phyloP scores from a whole-genome alignment of 1,140 invertebrate species.

The Octopus sinensis region DNA sequence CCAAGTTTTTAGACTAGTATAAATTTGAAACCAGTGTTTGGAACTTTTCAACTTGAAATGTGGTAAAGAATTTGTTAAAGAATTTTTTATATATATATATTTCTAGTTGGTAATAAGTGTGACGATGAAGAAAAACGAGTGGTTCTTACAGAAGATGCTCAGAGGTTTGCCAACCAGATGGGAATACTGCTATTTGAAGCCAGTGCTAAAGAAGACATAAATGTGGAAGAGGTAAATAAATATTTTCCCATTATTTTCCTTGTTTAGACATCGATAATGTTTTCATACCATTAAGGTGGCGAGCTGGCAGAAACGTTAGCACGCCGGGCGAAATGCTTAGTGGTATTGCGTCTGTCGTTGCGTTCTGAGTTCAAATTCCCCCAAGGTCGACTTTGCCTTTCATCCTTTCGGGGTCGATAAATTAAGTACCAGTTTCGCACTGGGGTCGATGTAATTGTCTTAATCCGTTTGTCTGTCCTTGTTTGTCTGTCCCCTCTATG shows the following conservation, averaged over 20 bases:
- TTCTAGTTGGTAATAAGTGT: slow-evolving; percentile 97
- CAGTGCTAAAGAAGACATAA: slow-evolving; percentile 97
- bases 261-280: background rate
- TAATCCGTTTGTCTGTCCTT: no score
- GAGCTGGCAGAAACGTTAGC: background rate
- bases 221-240: slow-evolving; percentile 88
- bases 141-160: slow-evolving; percentile 93
- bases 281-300: background rate
- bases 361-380: background rate
- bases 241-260: slow-evolving; percentile 28
- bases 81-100: background rate
- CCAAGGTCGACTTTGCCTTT: background rate
- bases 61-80: no score
- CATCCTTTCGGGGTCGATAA: background rate
- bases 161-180: slow-evolving; percentile 95
- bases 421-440: background rate
- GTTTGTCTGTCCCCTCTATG: no score
- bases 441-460: no score
- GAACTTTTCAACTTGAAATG: no score
- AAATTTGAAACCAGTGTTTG: no score
- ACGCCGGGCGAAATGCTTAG: background rate
- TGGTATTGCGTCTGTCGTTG: background rate
- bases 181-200: slow-evolving; percentile 96
- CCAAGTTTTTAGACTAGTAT: no score
- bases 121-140: slow-evolving; percentile 96